A percentile compares a stretch with the other conserved stretches of the same genome.
Conservation (phyloP, 92 coral and sea anemone genomes). For the Siderastrea radians region DNA sequence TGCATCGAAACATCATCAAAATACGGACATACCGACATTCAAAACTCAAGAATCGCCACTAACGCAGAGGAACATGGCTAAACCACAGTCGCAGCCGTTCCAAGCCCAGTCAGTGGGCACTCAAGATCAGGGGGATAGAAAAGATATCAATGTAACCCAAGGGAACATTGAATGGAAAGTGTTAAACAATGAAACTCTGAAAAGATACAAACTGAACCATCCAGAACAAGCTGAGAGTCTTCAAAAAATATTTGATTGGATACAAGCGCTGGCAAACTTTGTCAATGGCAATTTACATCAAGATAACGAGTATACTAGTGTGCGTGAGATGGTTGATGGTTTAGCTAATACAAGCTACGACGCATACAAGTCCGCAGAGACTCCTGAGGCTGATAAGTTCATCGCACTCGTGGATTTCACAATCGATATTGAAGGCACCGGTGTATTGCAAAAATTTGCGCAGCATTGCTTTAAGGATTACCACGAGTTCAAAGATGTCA, state of each 20-base stretch:
- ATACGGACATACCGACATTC: neutral
- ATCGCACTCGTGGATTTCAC: neutral
- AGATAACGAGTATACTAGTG: neutral
- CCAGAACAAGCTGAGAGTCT: neutral
- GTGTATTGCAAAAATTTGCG: neutral
- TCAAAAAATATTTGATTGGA: neutral
- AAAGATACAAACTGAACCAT: neutral
- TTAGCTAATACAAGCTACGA: neutral
- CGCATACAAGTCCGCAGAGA: neutral
- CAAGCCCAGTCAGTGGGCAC: neutral
- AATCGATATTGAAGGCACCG: conserved; percentile 3
- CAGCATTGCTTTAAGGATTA: neutral
- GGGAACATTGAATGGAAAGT: neutral
- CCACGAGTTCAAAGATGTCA: neutral
- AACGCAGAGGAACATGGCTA: neutral
- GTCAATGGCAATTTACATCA: neutral
- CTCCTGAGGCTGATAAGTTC: neutral
- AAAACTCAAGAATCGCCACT: neutral
- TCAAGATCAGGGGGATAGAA: neutral
- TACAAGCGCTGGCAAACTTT: neutral
- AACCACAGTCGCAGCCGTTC: neutral
- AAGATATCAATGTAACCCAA: neutral
- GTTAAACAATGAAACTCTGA: neutral
- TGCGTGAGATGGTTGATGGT: neutral
- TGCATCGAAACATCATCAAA: neutral